Evolutionary conservation across 1,140 invertebrate genomes (phyloP), one percentile per base, ranked within the genome.

Genomic region (Bombus picipes): DNA sequence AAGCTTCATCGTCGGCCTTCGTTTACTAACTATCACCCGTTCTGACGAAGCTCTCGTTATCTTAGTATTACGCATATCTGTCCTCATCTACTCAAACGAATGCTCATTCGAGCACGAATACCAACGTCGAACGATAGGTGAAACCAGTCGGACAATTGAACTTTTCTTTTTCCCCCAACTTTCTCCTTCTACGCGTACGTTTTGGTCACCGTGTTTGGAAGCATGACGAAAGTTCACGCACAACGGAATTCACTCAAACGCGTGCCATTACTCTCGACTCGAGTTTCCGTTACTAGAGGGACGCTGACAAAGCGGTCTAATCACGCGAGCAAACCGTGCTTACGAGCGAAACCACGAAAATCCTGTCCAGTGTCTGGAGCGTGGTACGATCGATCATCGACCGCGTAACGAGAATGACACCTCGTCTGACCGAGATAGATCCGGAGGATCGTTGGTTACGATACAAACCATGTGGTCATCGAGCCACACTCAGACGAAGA

Each of bases 131-230:
- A 79, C 83, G 82, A 72, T 84, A 84, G 75, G 39, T 65, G 37
- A 72, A 85, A 85, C 83, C 83, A 80, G 76, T 80, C 68, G 76
- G 76, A 85, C 76, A 85, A 85, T 85, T 65, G 76, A 79, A 79
- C 76, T 72, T 72, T 62, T 80, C 72, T 66, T 72, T 80, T 65
- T 53, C 32, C 65, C 68, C 65, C 25, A 47, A 80, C 77, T 80
- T 80, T 85, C 83, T 85, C 76, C 53, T 66, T 43, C 8, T 10
- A 47, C 25, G 78, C 41, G 28, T 9, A 28, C 75, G 25, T 80
- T 85, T 85, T 70, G 68, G 68, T 71, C 66, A 39, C 65, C 74
- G 65, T 71, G 81, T 70, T 75, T 70, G 81, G 72, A 28, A 65
- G 43, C 81, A 65, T 34, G 81, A 68, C 62, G 73, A 76, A 70